phyloP scores from a whole-genome alignment of 2,888 invertebrate species.

The Cantharis nigra region DNA sequence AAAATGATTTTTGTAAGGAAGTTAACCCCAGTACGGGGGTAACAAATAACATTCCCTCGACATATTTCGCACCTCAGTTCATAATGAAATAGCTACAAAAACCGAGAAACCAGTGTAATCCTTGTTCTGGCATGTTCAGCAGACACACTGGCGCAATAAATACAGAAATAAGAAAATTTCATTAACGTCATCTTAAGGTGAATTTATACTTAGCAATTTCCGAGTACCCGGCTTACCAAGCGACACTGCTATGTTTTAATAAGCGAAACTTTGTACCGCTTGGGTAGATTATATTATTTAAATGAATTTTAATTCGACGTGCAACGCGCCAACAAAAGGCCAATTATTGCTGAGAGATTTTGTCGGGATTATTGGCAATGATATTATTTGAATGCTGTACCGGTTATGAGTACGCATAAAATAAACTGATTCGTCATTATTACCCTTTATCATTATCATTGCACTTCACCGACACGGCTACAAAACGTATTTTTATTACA shows the following conservation, averaged over 20 bases:
- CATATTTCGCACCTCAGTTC: conserved; percentile 46
- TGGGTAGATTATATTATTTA: conserved; percentile 52
- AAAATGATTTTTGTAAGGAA: conserved; percentile 35
- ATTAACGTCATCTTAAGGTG: conserved; percentile 63
- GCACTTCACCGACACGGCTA: conserved; percentile 36
- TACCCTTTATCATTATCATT: conserved; percentile 42
- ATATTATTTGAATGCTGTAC: conserved; percentile 38
- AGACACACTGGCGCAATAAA: conserved; percentile 54
- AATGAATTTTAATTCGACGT: conserved; percentile 53
- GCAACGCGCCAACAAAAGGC: conserved; percentile 47
- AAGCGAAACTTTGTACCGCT: conserved; percentile 45
- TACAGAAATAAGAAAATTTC: conserved; percentile 60
- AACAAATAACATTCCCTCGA: conserved; percentile 45
- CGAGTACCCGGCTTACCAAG: conserved; percentile 51
- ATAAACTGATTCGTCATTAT: conserved; percentile 41
- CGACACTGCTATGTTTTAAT: conserved; percentile 54
- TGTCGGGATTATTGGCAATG: conserved; percentile 41
- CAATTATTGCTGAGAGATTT: conserved; percentile 46
- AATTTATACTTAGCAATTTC: conserved; percentile 62
- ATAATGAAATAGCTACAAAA: conserved; percentile 49
- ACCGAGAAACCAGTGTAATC: conserved; percentile 45
- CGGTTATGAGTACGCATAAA: conserved; percentile 43
- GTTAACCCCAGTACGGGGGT: conserved; percentile 31
- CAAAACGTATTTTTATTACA: conserved; percentile 37
- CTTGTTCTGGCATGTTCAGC: conserved; percentile 41